Evolutionary conservation across 2,113 vertebrate species (phyloP).

Genomic region (Gambusia holbrooki): DNA sequence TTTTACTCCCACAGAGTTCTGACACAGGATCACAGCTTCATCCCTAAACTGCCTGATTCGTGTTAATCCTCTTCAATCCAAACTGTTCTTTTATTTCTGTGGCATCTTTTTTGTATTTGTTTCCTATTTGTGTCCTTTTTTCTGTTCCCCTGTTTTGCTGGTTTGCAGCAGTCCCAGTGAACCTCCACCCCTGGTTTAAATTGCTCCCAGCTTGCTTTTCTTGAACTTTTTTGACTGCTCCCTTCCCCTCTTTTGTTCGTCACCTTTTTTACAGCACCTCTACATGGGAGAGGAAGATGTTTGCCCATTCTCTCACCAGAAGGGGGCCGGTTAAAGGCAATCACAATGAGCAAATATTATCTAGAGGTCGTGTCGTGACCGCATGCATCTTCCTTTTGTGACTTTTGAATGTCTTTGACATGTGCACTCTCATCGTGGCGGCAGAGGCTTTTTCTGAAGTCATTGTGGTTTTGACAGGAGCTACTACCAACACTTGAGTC

Average conservation of each 20-base stretch:
- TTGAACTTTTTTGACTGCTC: conserved; percentile 55
- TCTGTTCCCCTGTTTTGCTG: background rate
- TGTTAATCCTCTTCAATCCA: background rate
- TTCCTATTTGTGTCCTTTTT: conserved; percentile 9
- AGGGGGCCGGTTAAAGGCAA: conserved; percentile 50
- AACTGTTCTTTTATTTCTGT: background rate
- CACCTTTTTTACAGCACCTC: conserved; percentile 54
- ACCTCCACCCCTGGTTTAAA: conserved; percentile 43
- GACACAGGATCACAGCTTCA: conserved; percentile 16
- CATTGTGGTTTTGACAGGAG: conserved; percentile 28
- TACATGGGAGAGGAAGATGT: conserved; percentile 47
- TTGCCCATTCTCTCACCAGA: conserved; percentile 65
- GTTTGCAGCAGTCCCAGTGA: conserved; percentile 37
- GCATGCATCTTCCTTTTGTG: conserved; percentile 43
- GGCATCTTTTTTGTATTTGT: background rate
- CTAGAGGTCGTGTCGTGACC: conserved; percentile 33
- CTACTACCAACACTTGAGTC: background rate
- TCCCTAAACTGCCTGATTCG: conserved; percentile 29
- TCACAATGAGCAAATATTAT: conserved; percentile 70
- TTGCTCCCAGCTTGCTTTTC: conserved; percentile 55
- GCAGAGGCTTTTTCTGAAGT: conserved; percentile 34
- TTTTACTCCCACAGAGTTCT: conserved; percentile 32
- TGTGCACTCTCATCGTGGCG: conserved; percentile 22
- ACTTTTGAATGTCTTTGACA: conserved; percentile 53
- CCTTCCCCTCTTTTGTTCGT: conserved; percentile 59